Evolutionary conservation across 2,797 vertebrate genomes (phyloP).

Genomic region (Clarias fuscus): DNA sequence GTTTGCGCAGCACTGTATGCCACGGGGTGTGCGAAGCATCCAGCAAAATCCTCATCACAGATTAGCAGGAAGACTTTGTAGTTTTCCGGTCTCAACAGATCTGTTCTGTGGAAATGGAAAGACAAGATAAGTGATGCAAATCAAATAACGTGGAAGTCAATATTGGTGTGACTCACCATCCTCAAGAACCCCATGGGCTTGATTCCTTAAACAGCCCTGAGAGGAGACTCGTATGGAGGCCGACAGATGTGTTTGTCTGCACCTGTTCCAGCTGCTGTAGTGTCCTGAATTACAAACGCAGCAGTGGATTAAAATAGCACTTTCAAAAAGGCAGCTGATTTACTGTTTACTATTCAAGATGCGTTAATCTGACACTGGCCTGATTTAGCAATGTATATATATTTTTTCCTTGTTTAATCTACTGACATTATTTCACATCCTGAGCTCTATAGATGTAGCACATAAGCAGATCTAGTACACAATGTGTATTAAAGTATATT

Average conservation of each 20-base stretch:
- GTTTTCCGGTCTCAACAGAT: neutral
- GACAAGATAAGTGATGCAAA: constrained; percentile 1
- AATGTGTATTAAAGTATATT: neutral
- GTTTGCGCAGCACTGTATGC: too few relatives aligned
- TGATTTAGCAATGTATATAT: neutral
- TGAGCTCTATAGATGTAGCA: neutral
- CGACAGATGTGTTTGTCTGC: neutral
- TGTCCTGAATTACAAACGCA: neutral
- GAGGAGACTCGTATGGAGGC: neutral
- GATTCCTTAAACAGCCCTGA: neutral
- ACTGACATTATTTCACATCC: neutral
- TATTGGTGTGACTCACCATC: neutral
- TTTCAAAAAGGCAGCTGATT: neutral
- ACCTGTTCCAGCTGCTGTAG: neutral
- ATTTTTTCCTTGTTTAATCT: neutral
- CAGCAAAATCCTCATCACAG: neutral
- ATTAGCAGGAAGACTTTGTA: neutral
- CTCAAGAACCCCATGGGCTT: neutral
- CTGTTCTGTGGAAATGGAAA: neutral
- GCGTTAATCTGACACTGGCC: neutral
- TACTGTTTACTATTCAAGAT: neutral
- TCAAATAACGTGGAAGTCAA: neutral
- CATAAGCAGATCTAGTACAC: neutral
- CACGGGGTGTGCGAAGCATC: neutral
- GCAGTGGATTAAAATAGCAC: neutral